Percentiles rank a stretch among this genome's conserved stretches.
Evolutionary conservation across 2,113 vertebrate genomes (phyloP).

Genomic region (Chlorocebus sabaeus): DNA sequence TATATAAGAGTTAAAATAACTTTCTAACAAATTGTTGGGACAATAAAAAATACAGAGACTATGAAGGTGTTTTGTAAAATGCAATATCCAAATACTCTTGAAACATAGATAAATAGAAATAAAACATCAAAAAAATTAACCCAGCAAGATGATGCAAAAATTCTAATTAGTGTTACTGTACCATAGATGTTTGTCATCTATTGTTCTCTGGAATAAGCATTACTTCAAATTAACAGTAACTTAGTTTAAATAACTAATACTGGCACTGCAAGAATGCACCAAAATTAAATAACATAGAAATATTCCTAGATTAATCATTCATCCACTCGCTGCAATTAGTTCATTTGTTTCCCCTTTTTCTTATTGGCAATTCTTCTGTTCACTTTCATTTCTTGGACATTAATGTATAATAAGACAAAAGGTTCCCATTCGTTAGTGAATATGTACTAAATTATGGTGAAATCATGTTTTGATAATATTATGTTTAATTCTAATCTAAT

Average conservation of each 20-base stretch:
- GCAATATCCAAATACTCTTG: background rate
- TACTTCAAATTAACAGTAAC: background rate
- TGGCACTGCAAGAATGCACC: background rate
- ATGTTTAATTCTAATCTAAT: constrained; percentile 44
- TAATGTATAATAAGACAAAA: constrained; percentile 28
- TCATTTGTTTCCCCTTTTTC: background rate
- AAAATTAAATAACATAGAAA: constrained; percentile 27
- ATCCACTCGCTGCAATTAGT: background rate
- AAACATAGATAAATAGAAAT: background rate
- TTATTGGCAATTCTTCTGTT: constrained; percentile 15
- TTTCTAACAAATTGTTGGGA: background rate
- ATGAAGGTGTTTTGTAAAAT: background rate
- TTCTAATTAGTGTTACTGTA: background rate
- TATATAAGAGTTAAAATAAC: background rate
- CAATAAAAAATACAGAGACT: background rate
- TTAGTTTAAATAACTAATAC: constrained; percentile 25
- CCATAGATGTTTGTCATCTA: background rate
- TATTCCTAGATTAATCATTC: constrained; percentile 34
- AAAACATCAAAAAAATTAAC: background rate
- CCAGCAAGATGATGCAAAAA: background rate
- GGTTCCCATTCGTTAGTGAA: constrained; percentile 28
- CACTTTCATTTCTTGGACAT: constrained; percentile 21
- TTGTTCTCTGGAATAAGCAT: background rate
- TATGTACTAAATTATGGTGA: background rate
- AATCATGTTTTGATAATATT: constrained; percentile 41